Evolutionary conservation across 1,140 invertebrate genomes (phyloP).

Genomic region (Pentalonia nigronervosa): DNA sequence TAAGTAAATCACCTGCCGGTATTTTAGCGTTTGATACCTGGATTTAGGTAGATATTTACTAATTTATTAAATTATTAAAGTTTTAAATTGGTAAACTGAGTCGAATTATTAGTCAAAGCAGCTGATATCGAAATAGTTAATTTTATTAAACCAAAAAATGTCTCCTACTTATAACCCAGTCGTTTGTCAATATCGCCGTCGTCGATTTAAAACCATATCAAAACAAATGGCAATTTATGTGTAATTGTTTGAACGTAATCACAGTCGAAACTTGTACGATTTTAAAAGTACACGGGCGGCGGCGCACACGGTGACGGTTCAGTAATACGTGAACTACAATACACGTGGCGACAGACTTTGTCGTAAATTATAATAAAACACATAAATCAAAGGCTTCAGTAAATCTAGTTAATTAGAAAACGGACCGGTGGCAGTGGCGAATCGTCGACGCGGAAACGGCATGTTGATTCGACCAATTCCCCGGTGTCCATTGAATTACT

Average conservation of each 20-base stretch:
- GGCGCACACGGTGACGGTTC: not conserved
- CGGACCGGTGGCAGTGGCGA: slow-evolving; percentile 13
- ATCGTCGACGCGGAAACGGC: slow-evolving; percentile 8
- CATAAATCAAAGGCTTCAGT: slow-evolving; percentile 41
- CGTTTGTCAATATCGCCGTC: not conserved
- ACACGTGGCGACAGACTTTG: not conserved
- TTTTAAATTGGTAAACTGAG: no score
- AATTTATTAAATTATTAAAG: not conserved
- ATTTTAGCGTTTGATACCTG: not conserved
- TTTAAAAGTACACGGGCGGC: not conserved
- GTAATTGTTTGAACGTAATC: not conserved
- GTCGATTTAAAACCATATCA: not conserved
- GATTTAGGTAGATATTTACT: not conserved
- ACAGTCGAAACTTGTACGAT: not conserved
- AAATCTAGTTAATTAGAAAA: slow-evolving; percentile 53
- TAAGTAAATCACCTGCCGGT: not conserved
- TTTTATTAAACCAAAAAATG: not conserved
- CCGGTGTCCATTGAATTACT: slow-evolving; percentile 40
- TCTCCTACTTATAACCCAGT: no score
- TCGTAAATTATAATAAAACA: slow-evolving; percentile 1
- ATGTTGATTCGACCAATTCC: slow-evolving; percentile 32
- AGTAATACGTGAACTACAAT: not conserved
- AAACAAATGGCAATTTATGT: not conserved
- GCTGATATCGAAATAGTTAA: not conserved
- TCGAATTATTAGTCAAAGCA: not conserved